phyloP scores from a whole-genome alignment of 1,140 invertebrate species.

The Drosophila jambulina region DNA sequence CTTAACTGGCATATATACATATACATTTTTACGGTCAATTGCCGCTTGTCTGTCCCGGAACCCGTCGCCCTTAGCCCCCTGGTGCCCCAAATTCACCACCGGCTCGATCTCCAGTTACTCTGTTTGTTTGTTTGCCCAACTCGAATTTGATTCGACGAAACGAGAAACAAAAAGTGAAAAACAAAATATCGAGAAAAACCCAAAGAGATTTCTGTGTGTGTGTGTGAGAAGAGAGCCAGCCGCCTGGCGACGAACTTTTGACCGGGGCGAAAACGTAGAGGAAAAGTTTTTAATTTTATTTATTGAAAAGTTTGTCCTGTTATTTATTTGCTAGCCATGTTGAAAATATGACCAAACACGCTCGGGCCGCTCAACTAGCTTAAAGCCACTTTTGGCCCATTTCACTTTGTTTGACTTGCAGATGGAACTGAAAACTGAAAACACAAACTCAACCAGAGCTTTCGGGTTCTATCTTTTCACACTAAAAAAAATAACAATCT shows the following conservation, averaged over 20 bases:
- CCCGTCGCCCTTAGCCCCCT: constrained; percentile 8
- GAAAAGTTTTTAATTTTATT: constrained; percentile 83
- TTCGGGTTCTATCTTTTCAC: constrained; percentile 1
- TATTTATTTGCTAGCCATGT: constrained; percentile 79
- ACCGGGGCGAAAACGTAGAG: constrained; percentile 48
- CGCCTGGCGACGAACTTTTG: constrained; percentile 76
- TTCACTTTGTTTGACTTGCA: constrained; percentile 52
- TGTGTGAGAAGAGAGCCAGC: constrained; percentile 31
- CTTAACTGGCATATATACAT: constrained; percentile 70
- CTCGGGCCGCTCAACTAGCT: constrained; percentile 51
- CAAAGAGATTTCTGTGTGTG: constrained; percentile 39
- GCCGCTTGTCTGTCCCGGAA: constrained; percentile 67
- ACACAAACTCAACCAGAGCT: constrained; percentile 32
- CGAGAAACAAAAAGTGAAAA: constrained; percentile 15
- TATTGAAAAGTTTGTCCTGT: constrained; percentile 83
- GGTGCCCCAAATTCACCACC: constrained; percentile 8
- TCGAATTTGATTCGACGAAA: constrained; percentile 66
- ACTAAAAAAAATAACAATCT: neutral
- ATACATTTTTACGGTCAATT: constrained; percentile 82
- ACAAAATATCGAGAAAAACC: constrained; percentile 20
- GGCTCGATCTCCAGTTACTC: constrained; percentile 48
- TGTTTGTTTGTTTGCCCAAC: constrained; percentile 77
- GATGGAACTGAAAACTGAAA: constrained; percentile 43
- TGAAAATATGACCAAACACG: constrained; percentile 74
- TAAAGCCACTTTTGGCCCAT: constrained; percentile 55